Evolutionary conservation across 2,888 invertebrate genomes (phyloP).

Genomic region (Andrena bucephala): DNA sequence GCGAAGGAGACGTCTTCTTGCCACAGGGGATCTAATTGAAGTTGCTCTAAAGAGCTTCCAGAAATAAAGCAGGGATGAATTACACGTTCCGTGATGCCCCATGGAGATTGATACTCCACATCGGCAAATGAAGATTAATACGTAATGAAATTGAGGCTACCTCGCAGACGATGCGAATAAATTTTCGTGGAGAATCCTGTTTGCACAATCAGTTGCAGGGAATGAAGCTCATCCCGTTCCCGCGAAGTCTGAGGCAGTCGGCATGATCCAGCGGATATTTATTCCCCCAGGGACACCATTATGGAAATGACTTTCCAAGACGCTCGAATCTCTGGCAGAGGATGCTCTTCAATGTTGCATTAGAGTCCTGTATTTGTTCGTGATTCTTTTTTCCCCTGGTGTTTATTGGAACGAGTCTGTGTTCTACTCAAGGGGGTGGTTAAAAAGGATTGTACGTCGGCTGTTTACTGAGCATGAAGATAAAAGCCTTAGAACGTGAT

Average conservation of each 20-base stretch:
- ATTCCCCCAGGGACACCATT: background rate
- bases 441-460: too few relatives aligned
- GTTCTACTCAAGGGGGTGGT: background rate
- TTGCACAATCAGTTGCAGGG: background rate
- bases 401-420: background rate
- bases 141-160: background rate
- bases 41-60: too few relatives aligned
- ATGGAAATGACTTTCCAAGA: constrained; percentile 10
- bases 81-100: too few relatives aligned
- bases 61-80: too few relatives aligned
- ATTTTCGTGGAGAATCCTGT: background rate
- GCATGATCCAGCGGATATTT: background rate
- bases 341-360: background rate
- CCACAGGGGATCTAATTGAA: too few relatives aligned
- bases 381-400: background rate
- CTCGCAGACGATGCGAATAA: background rate
- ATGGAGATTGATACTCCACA: too few relatives aligned
- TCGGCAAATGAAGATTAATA: background rate
- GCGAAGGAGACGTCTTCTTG: too few relatives aligned
- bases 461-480: too few relatives aligned
- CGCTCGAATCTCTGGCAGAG: background rate
- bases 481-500: too few relatives aligned
- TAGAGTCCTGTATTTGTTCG: background rate
- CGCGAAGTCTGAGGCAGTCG: background rate
- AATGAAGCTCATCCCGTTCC: background rate